Conservation (phyloP, 30 jellyfish, hydroid and myxozoan genomes). For the Hydractinia echinata region DNA sequence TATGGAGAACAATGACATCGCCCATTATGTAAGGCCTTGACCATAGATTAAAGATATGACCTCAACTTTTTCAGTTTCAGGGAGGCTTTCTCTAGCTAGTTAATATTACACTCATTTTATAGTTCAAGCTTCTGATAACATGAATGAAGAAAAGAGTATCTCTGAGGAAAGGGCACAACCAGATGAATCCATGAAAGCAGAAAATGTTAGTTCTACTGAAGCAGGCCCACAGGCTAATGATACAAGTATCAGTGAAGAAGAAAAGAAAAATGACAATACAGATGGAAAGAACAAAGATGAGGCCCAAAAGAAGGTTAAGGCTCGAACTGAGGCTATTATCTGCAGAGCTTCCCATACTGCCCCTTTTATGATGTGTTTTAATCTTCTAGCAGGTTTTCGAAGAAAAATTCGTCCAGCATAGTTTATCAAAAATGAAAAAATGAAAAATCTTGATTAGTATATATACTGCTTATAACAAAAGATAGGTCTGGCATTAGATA, state of each 20-base stretch:
- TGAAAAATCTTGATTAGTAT: too few relatives aligned
- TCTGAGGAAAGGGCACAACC: constrained; percentile 6
- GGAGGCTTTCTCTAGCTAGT: constrained; percentile 3
- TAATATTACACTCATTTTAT: constrained; percentile 27
- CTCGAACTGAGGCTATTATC: background rate
- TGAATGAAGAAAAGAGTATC: constrained; percentile 10
- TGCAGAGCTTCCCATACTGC: too few relatives aligned
- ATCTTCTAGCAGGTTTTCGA: too few relatives aligned
- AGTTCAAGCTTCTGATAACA: constrained; percentile 28
- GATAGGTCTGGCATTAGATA: too few relatives aligned
- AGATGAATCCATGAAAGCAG: background rate
- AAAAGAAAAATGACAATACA: constrained; percentile 17
- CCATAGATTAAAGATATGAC: too few relatives aligned
- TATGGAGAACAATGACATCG: too few relatives aligned
- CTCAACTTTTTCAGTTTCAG: background rate
- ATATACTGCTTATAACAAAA: too few relatives aligned
- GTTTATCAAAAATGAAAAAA: too few relatives aligned
- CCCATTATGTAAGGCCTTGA: too few relatives aligned
- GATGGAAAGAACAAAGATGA: constrained; percentile 31
- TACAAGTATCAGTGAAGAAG: background rate
- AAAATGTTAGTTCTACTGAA: constrained; percentile 13
- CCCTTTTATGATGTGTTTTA: too few relatives aligned
- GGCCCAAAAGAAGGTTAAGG: constrained; percentile 34
- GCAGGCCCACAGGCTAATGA: too few relatives aligned
- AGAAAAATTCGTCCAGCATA: too few relatives aligned